Evolutionary conservation across 2,113 vertebrate species (phyloP).

Genomic region (Rallus limicola): DNA sequence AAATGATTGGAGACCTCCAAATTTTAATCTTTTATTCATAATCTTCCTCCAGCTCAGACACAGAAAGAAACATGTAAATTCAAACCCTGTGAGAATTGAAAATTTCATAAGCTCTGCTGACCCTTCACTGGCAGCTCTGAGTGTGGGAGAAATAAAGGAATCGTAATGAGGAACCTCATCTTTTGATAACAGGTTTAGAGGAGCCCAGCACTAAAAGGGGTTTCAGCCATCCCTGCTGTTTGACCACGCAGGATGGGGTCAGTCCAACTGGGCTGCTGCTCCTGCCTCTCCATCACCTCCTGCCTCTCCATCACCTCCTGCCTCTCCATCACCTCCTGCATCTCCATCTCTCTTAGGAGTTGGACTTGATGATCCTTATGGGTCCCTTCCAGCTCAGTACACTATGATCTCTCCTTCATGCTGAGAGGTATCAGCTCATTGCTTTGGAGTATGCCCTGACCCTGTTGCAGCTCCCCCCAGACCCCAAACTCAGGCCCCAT

Average conservation of each 20-base stretch:
- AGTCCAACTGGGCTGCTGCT: background rate
- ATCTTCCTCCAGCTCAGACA: slow-evolving; percentile 61
- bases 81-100: slow-evolving; percentile 62
- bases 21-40: slow-evolving; percentile 82
- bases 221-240: background rate
- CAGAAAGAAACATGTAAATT: slow-evolving; percentile 60
- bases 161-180: slow-evolving; percentile 15
- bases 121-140: slow-evolving; percentile 32
- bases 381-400: no score
- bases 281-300: background rate
- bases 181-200: background rate
- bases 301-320: background rate
- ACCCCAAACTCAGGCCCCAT: fast-evolving
- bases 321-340: background rate
- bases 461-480: fast-evolving
- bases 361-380: no score
- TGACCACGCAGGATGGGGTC: background rate
- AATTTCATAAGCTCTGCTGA: slow-evolving; percentile 60
- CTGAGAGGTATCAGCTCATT: background rate
- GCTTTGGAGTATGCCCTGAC: background rate
- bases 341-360: background rate
- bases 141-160: slow-evolving; percentile 5
- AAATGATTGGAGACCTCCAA: slow-evolving; percentile 62
- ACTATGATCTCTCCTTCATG: background rate
- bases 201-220: background rate